Evolutionary conservation across 1,140 invertebrate species (phyloP).

Genomic region (Ceratoteleas bidentatus): DNA sequence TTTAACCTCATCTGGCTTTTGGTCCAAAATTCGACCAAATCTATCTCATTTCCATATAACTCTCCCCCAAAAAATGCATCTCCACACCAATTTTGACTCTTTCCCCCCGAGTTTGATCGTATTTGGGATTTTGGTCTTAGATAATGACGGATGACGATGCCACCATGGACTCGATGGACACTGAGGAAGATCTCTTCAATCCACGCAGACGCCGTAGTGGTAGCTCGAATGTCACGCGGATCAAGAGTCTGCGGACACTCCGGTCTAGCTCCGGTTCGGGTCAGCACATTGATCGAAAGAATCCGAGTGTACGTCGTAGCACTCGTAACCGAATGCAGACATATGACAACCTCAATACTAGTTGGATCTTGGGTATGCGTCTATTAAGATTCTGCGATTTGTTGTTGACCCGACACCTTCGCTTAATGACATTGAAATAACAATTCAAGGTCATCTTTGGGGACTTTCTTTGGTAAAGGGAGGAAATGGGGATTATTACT

Average conservation of each 20-base stretch:
- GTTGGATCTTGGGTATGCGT: constrained; percentile 82
- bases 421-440: too few relatives aligned
- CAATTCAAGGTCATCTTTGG: too few relatives aligned
- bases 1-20: too few relatives aligned
- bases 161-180: constrained; percentile 79
- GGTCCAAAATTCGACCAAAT: too few relatives aligned
- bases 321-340: constrained; percentile 83
- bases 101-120: too few relatives aligned
- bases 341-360: constrained; percentile 82
- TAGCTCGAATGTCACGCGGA: constrained; percentile 67
- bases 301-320: constrained; percentile 81
- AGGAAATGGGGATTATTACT: too few relatives aligned
- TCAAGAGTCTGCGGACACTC: constrained; percentile 74
- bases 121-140: constrained; percentile 56
- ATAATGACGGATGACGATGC: constrained; percentile 80
- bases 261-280: constrained; percentile 73
- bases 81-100: too few relatives aligned
- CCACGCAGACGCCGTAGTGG: constrained; percentile 68
- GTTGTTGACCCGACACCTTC: too few relatives aligned
- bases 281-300: constrained; percentile 73
- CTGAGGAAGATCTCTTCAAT: constrained; percentile 79
- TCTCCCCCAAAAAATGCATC: too few relatives aligned
- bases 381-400: too few relatives aligned
- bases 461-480: too few relatives aligned
- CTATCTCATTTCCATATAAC: too few relatives aligned